Percentiles rank a stretch among this genome's conserved stretches.
Evolutionary conservation across 1,140 invertebrate species (phyloP).

Genomic region (Araneus ventricosus): DNA sequence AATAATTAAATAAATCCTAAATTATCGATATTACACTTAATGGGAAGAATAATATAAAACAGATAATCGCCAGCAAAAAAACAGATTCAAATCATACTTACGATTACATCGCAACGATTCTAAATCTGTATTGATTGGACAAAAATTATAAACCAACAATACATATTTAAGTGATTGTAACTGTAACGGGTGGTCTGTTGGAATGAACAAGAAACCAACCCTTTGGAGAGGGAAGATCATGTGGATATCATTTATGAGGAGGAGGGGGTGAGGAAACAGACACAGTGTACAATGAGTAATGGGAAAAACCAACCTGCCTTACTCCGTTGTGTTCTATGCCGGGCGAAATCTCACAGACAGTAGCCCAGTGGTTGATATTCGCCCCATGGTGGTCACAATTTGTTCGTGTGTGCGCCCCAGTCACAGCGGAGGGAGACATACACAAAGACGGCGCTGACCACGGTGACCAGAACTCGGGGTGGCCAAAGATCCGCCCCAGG

Average conservation of each 20-base stretch:
- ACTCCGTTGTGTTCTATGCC: slow-evolving; percentile 29
- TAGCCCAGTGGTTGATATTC: not conserved
- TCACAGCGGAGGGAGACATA: slow-evolving; percentile 49
- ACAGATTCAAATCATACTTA: not conserved
- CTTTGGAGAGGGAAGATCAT: too few species aligned
- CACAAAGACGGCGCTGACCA: slow-evolving; percentile 14
- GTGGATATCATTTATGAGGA: too few species aligned
- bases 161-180: not conserved
- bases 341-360: slow-evolving; percentile 57
- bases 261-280: not conserved
- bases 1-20: too few species aligned
- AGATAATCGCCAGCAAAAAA: too few species aligned
- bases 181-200: not conserved
- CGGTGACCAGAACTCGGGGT: not conserved
- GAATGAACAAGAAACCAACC: too few species aligned
- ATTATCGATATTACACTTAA: too few species aligned
- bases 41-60: too few species aligned
- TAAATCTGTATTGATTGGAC: not conserved
- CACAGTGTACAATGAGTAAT: not conserved
- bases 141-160: not conserved
- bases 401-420: not conserved
- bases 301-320: slow-evolving; percentile 53
- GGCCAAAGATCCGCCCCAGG: slow-evolving; percentile 13
- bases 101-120: not conserved
- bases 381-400: slow-evolving; percentile 45